phyloP scores from a whole-genome alignment of 2,888 invertebrate genomes.

The Dicyrtoma fusca region DNA sequence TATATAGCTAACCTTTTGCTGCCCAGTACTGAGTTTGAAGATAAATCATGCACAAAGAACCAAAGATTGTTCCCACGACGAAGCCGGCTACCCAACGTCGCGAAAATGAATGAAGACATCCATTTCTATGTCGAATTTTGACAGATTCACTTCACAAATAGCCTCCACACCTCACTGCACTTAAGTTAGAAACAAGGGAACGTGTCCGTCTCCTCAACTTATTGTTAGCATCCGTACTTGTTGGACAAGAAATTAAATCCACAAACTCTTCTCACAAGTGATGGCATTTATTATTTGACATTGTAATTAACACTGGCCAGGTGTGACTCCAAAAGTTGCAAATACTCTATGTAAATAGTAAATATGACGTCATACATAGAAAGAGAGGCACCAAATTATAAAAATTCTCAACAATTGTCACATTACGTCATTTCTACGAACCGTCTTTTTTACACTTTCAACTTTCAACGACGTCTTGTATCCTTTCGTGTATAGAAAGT shows the following conservation, averaged over 20 bases:
- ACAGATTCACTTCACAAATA: constrained; percentile 15
- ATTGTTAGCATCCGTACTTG: not conserved
- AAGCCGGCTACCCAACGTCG: constrained; percentile 57
- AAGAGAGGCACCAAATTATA: too few relatives aligned
- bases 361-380: too few relatives aligned
- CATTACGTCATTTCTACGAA: too few relatives aligned
- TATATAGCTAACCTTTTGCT: constrained; percentile 36
- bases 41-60: constrained; percentile 51
- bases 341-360: too few relatives aligned
- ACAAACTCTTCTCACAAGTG: too few relatives aligned
- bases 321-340: too few relatives aligned
- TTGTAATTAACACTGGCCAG: too few relatives aligned
- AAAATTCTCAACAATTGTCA: too few relatives aligned
- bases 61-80: constrained; percentile 53
- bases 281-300: too few relatives aligned
- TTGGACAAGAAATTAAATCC: not conserved
- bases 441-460: too few relatives aligned
- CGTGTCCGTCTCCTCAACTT: not conserved
- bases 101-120: constrained; percentile 53
- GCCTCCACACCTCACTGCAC: not conserved
- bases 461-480: too few relatives aligned
- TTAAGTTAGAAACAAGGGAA: not conserved
- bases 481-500: too few relatives aligned
- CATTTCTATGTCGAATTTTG: constrained; percentile 51
- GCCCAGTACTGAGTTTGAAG: constrained; percentile 48